Base-by-base conservation (phyloP, 2,797 vertebrate species). In the Loriculus beryllinus region DNA sequence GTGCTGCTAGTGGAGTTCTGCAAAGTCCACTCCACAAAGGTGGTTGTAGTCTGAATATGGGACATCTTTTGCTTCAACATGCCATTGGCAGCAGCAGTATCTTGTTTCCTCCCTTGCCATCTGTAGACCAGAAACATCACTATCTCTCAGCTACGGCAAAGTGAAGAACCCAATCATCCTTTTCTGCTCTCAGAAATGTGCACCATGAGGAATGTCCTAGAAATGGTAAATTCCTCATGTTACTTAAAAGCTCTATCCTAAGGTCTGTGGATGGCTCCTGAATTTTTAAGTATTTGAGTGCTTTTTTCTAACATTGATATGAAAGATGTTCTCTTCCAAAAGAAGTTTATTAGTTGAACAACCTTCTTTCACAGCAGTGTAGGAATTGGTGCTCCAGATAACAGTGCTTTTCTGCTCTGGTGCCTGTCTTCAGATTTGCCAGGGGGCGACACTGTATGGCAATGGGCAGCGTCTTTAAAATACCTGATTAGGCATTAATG, bases 371-470 rank as follows among this genome's bases (percentile, higher is more conserved):
- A 22, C 7, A 68, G 19, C 42, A 21, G 3, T 64, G 15, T 83
- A 75, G 74, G 69, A 84, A 70, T 70, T 65, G 35, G 5, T 22
- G 19, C 52, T 69, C 35, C 56, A 51, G 67, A 63, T 39, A 65
- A 79, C 35, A 63, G 21, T 23, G 47, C 49, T 88, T 86, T 67
- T 67, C 67, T 90, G 62, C 12, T 63, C 45, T 74, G 25, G 21
- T 86, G 31, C n/a, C 49, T 91, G 7, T 79, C 59, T 88, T 95
- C 56, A 74, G 16, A 13, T 81, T 93, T 91, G 43, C 40, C 37
- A 54, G 33, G 15, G 40, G 25, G 43, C 26, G 69, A 40, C 22
- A 15, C 15, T 63, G 7, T 57, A 49, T 82, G 71, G 26, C 62
- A 95, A 35, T 0, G 0, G 14, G 52, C 67, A 48, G 33, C 40